Conservation (phyloP, 2,888 invertebrate species). For the Xestia xanthographa region DNA sequence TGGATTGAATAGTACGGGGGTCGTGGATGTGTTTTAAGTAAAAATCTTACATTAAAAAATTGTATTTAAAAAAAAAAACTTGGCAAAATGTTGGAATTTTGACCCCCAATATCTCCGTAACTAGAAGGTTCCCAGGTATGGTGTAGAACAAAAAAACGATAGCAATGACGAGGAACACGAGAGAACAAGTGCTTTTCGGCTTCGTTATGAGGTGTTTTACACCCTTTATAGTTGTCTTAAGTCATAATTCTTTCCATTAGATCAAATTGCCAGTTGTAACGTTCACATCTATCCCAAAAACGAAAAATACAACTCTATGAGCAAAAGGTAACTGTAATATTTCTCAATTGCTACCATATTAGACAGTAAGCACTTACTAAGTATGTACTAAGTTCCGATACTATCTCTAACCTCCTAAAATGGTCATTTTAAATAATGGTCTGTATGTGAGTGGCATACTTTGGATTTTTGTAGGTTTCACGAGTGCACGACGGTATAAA, state of each 20-base stretch:
- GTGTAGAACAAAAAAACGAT: too few relatives aligned
- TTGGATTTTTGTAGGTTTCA: background rate
- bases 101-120: too few relatives aligned
- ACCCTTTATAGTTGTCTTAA: too few relatives aligned
- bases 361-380: constrained; percentile 27
- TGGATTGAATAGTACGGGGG: too few relatives aligned
- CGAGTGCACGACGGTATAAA: background rate
- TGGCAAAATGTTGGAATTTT: too few relatives aligned
- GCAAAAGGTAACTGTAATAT: constrained; percentile 8
- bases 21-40: too few relatives aligned
- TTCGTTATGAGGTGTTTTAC: too few relatives aligned
- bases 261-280: background rate
- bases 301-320: background rate
- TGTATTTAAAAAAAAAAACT: too few relatives aligned
- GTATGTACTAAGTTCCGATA: background rate
- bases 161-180: too few relatives aligned
- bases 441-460: background rate
- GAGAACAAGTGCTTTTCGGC: too few relatives aligned
- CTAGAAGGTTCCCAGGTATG: too few relatives aligned
- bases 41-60: too few relatives aligned
- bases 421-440: constrained; percentile 28
- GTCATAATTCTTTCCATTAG: background rate
- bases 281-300: background rate
- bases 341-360: constrained; percentile 38
- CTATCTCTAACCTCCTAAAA: constrained; percentile 29